Base-by-base conservation (phyloP, 2,888 invertebrate species). In the Perizoma flavofasciatum region DNA sequence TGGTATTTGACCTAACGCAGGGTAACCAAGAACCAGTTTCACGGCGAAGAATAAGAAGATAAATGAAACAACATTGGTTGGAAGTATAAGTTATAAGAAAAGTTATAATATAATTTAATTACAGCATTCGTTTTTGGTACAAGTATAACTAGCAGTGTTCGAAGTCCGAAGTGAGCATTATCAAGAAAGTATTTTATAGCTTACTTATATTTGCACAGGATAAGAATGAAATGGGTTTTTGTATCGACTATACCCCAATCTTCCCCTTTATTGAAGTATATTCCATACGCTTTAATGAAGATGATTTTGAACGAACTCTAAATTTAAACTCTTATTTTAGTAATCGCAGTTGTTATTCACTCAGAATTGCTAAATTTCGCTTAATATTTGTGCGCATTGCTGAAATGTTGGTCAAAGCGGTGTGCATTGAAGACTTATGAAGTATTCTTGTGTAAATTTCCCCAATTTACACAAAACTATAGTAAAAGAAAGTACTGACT, bases 11-110 rank as follows among this genome's bases (percentile, higher is more conserved):
- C 22, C 3, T 22, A 22, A 22, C 22, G 22, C 22, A 22, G 22
- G 22, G 3, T 22, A 22, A 22, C 22, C 22, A 22, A 22, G 22
- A 22, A 22, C 22, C 22, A 22, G 22, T 22, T 22, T 22, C 22
- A 22, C 22, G 22, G 22, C 22, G 22, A 22, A 22, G 22, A 22
- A 22, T 22, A 22, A 22, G 22, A 22, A 22, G 6, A 22, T 22
- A 52, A 89, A 86, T 85, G 69, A 88, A 89, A 91, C 83, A 77
- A 66, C 71, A 68, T 60, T 75, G 54, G 75, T 85, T 77, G 86
- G 91, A 92, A 92, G 92, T 92, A 92, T 91, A 90, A 88, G 89
- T 90, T 92, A 86, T 92, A 92, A 88, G 92, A 92, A 92, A 92
- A 89, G 83, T 89, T 89, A 22, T 22, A 68, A 67, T 78, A 88